Conservation (phyloP, 2,888 invertebrate species). For the Microctonus brassicae region DNA sequence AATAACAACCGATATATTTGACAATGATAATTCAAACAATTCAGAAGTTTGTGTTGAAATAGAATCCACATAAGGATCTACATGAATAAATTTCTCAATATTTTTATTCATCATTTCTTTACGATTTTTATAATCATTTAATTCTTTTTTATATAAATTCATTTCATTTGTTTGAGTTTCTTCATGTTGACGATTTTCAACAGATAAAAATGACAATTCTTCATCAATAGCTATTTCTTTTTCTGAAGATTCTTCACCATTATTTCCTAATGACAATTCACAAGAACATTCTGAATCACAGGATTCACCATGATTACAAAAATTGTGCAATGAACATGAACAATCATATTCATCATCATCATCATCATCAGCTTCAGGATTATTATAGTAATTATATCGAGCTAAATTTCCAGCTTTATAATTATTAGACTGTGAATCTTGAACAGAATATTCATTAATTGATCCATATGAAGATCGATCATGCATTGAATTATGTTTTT, state of each 20-base stretch:
- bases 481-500: neutral
- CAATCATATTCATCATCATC: neutral
- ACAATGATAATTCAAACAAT: neutral
- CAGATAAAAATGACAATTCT: neutral
- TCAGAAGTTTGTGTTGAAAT: constrained; percentile 1
- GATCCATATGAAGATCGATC: neutral
- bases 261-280: neutral
- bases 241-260: neutral
- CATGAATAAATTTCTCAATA: too few species aligned
- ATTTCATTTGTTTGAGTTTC: neutral
- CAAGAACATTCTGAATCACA: neutral
- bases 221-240: too few species aligned
- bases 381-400: too few species aligned
- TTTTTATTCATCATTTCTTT: neutral
- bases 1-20: neutral
- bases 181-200: neutral
- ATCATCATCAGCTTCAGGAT: neutral
- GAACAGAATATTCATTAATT: neutral
- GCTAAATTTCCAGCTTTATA: neutral
- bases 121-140: neutral
- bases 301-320: neutral
- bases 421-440: neutral
- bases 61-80: neutral
- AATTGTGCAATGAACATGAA: neutral
- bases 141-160: too few species aligned